Evolutionary conservation across 2,888 invertebrate species (phyloP).

Genomic region (Cistogaster globosa): DNA sequence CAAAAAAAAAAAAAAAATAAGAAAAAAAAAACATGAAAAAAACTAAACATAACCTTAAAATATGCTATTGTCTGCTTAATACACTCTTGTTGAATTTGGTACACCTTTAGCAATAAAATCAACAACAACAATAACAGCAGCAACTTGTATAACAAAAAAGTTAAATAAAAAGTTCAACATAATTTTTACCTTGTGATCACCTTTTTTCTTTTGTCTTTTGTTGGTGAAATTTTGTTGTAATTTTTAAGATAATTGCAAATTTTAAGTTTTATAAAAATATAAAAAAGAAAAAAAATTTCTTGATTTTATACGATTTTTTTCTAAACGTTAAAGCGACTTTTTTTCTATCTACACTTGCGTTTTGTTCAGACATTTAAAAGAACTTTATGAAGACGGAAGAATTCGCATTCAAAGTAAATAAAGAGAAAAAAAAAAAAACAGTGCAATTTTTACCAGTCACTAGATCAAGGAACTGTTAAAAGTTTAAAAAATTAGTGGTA

Average conservation of each 20-base stretch:
- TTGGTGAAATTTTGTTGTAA: constrained; percentile 18
- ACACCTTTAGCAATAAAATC: neutral
- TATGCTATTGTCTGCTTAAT: constrained; percentile 16
- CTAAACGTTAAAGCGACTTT: neutral
- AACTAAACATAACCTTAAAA: constrained; percentile 17
- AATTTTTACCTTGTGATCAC: constrained; percentile 44
- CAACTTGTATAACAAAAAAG: neutral
- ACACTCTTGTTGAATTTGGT: neutral
- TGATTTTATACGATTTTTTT: constrained; percentile 15
- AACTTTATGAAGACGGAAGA: neutral
- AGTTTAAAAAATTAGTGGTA: too few relatives aligned
- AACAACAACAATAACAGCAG: neutral
- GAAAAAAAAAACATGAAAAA: neutral
- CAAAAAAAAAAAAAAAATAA: neutral
- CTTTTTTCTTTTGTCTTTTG: constrained; percentile 1
- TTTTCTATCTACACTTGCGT: constrained; percentile 50
- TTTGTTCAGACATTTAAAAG: neutral
- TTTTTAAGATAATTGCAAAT: constrained; percentile 38
- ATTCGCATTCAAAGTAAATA: too few relatives aligned
- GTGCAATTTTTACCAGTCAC: too few relatives aligned
- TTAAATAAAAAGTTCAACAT: neutral
- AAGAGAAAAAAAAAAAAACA: too few relatives aligned
- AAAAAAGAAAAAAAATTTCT: neutral
- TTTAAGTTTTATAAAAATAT: constrained; percentile 10
- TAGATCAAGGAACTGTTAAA: too few relatives aligned